Evolutionary conservation across 2,888 invertebrate species (phyloP), one percentile per base, ranked within the genome.

Genomic region (Cancer borealis): DNA sequence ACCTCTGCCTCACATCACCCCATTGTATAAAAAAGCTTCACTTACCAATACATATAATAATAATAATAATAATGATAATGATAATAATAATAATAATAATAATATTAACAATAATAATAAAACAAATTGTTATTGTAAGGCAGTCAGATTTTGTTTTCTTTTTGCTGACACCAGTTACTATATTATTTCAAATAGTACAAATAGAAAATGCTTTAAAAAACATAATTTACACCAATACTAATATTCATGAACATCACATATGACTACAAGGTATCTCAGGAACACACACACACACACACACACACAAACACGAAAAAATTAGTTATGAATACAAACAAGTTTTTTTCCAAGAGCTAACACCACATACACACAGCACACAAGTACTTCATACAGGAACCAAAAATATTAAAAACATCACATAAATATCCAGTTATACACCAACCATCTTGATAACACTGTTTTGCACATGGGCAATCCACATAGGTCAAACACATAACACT

Each of bases 371-470:
- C 39, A 30, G 47, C 46, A 88, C 8, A 17, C 46, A 47, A 88
- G 47, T 88, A 88, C 8, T 88, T 88, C 45, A 88, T 88, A 88
- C 49, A 49, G 88, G 10, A 46, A 88, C 88, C 88, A 88, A 88
- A 87, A 88, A 21, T 46, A 45, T 88, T 30, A 45, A 88, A 46
- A 49, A 46, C n/a, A 88, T 88, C 46, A 46, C 21, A 88, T 88
- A 10, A 49, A 49, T 88, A 88, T 49, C 49, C 88, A 88, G 26
- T 46, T 88, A 46, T 47, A 49, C 88, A 49, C 47, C n/a, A 47
- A 26, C 46, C 49, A 49, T 1, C 26, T 49, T 39, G 26, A 79
- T 79, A 79, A 79, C 73, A 79, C 30, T 79, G n/a, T 26, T 39
- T 84, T 84, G 84, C 84, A 84, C 84, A 14, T 10, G 17, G 39